Conservation (phyloP, 2,888 invertebrate genomes). For the Synergus gifuensis region DNA sequence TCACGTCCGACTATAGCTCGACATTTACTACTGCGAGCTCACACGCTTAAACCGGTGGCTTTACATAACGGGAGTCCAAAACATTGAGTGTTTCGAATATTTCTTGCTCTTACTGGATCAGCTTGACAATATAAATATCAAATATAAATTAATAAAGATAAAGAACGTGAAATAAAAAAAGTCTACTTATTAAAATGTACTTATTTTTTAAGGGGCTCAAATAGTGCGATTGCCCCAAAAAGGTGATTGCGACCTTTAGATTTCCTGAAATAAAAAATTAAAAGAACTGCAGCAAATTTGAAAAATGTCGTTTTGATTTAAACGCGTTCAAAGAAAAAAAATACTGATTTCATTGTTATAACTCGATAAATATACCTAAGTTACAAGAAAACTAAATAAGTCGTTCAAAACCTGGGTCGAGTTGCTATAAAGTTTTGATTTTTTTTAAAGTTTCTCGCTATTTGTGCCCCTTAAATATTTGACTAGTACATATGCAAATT, state of each 20-base stretch:
- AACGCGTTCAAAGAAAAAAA: too few relatives aligned
- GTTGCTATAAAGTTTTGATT: too few relatives aligned
- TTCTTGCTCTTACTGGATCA: background rate
- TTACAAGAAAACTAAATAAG: too few relatives aligned
- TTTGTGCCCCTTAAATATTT: background rate
- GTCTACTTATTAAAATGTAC: too few relatives aligned
- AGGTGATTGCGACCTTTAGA: too few relatives aligned
- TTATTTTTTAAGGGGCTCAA: too few relatives aligned
- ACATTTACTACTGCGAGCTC: slow-evolving; percentile 22
- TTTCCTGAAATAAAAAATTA: background rate
- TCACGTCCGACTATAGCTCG: slow-evolving; percentile 28
- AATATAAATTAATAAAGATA: background rate
- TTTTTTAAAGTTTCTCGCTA: too few relatives aligned
- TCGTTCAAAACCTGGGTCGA: too few relatives aligned
- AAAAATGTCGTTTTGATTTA: too few relatives aligned
- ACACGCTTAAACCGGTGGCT: background rate
- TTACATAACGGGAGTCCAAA: background rate
- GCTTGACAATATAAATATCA: background rate
- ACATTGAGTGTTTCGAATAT: background rate
- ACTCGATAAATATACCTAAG: too few relatives aligned
- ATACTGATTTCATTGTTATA: too few relatives aligned
- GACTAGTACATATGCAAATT: background rate
- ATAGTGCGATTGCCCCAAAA: too few relatives aligned
- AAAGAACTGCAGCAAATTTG: background rate
- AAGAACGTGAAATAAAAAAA: background rate